Conservation (phyloP, 2,113 vertebrate genomes). For the Xiphias gladius region DNA sequence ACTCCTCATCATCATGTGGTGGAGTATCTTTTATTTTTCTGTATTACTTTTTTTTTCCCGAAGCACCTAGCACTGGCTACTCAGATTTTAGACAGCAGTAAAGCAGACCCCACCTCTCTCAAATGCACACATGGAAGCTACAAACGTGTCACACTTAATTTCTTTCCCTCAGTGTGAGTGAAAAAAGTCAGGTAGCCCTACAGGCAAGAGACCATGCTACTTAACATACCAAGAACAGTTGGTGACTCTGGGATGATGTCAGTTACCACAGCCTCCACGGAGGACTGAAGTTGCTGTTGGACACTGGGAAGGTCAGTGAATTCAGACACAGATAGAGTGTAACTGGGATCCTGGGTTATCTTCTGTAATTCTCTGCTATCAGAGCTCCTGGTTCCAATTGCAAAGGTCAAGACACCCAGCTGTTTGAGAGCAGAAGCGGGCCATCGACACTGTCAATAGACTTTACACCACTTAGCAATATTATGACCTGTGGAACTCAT, state of each 20-base stretch:
- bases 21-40: too few species aligned
- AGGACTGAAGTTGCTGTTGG: slow-evolving; percentile 51
- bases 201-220: too few species aligned
- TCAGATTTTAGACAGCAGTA: too few species aligned
- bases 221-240: slow-evolving; percentile 48
- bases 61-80: too few species aligned
- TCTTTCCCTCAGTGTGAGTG: too few species aligned
- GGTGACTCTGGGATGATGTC: slow-evolving; percentile 31
- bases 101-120: too few species aligned
- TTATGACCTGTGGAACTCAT: slow-evolving; percentile 83
- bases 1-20: too few species aligned
- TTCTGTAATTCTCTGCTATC: slow-evolving; percentile 69
- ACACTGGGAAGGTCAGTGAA: slow-evolving; percentile 79
- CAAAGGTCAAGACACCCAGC: slow-evolving; percentile 49
- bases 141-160: too few species aligned
- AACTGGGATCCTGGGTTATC: slow-evolving; percentile 44
- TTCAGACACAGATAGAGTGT: slow-evolving; percentile 58
- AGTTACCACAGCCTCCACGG: slow-evolving; percentile 27
- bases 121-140: too few species aligned
- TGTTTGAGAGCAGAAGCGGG: slow-evolving; percentile 61
- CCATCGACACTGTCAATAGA: slow-evolving; percentile 63
- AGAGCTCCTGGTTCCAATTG: slow-evolving; percentile 51
- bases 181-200: too few species aligned
- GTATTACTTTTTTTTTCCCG: too few species aligned
- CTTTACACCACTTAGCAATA: slow-evolving; percentile 63